Base-by-base conservation (phyloP, 1,140 invertebrate genomes). In the Saccostrea cuccullata region DNA sequence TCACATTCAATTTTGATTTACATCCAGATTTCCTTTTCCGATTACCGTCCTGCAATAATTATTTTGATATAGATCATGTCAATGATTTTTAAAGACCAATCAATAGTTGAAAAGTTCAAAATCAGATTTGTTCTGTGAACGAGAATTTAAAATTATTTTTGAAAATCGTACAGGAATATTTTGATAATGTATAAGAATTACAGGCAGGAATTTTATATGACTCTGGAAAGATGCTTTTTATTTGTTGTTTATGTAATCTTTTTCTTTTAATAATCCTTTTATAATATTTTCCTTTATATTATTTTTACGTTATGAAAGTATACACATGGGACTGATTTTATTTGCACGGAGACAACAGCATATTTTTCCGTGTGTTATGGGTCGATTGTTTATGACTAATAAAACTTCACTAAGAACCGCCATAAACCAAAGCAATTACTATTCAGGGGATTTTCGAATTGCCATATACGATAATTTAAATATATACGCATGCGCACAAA, bases 1-100 rank as follows among this genome's bases (percentile, higher is more conserved):
- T 26, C 26, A 40, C 23, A 36, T 77, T 77, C 70, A 15, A 77
- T 77, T 77, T 36, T 30, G 70, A 77, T 77, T 77, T 77, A 77
- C 4, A 40, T 77, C 70, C 30, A 26, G 70, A 77, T 77, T 36
- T 77, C 70, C 30, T 23, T 77, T 77, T 77, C 70, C 70, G 70
- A 15, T 36, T 30, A 30, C 15, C 70, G 70, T 77, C 13, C 70
- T 30, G 8, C 12, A 17, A 30, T 30, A 30, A 77, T 17, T 77
- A 77, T 77, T 77, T 77, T 36, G 23, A 15, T 77, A 17, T 13
- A 13, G n/a, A 36, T 36, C 70, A 12, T 30, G 70, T 77, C 70
- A 36, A 6, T 36, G 23, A 26, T 30, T 36, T 77, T 77, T 77
- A 77, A 30, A 30, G 58, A 64, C 58, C 17, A 64, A 64, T 64